Evolutionary conservation across 2,113 vertebrate genomes (phyloP).

Genomic region (Pluvianellus socialis): DNA sequence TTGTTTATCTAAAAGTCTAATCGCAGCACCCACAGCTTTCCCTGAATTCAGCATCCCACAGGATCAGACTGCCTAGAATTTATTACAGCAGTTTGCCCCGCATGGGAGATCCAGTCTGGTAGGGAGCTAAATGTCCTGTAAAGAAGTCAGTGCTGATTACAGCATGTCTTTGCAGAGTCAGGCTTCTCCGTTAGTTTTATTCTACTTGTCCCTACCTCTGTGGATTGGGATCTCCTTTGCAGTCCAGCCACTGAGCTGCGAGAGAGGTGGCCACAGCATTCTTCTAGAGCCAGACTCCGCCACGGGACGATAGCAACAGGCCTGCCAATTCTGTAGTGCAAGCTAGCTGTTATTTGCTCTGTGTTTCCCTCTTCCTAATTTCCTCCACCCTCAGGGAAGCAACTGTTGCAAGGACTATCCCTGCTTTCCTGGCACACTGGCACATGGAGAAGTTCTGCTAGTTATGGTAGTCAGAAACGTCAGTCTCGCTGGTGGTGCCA

Average conservation of each 20-base stretch:
- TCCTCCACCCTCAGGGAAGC: not conserved
- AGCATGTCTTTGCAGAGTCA: not conserved
- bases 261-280: not conserved
- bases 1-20: not conserved
- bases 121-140: not conserved
- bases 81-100: not conserved
- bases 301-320: not conserved
- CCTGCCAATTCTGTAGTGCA: not conserved
- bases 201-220: not conserved
- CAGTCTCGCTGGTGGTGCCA: not conserved
- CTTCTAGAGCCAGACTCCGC: not conserved
- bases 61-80: not conserved
- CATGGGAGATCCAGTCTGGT: not conserved
- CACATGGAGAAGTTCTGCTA: not conserved
- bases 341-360: not conserved
- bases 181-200: not conserved
- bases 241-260: not conserved
- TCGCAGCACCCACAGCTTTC: not conserved
- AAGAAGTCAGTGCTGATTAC: not conserved
- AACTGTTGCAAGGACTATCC: not conserved
- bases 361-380: not conserved
- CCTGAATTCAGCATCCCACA: not conserved
- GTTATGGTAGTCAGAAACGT: constrained; percentile 12
- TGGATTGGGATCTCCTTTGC: not conserved
- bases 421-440: constrained; percentile 5